Evolutionary conservation across 2,113 vertebrate species (phyloP), one percentile per base, ranked within the genome.

Genomic region (Sisor rabdophorus): DNA sequence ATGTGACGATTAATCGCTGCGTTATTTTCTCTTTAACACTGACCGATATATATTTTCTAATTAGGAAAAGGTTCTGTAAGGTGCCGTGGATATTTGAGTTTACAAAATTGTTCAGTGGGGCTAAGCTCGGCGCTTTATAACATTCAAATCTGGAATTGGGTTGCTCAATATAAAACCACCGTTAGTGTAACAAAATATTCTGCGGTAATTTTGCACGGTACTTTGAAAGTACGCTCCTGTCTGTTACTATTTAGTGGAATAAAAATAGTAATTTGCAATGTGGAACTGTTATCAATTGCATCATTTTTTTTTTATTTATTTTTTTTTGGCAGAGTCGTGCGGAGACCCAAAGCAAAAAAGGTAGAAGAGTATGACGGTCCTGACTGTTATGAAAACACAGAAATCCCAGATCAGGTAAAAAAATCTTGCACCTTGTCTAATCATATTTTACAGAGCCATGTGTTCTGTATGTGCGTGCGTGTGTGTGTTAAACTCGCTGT

Each of bases 381-480:
- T 82, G 91, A 87, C 73, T 80, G 82, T 8, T 90, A 89, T 71
- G 83, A 64, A n/a, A 26, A 87, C 56, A 83, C 90, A 82, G 84
- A 85, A 28, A 85, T 85, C 36, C 92, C 91, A 17, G 88, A 93
- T 71, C 90, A 90, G 86, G 92, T 93, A 65, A 80, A 65, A 80
- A 10, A 26, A 3, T 4, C 10, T 54, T 30, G 9, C 26, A 32
- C 24, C 5, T 44, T 4, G 17, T 63, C 32, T 67, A 16, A n/a
- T 9, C 6, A 22, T 36, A 17, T 67, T 67, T 67, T 10, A 22
- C 10, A 48, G 2, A 47, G 1, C 20, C 2, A 12, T 65, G 5
- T 47, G 64, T 40, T 28, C 1, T 52, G 24, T 52, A 48, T 20
- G 17, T 19, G 19, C 20, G 11, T 28, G 0, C 30, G 24, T 52